Base-by-base conservation (phyloP, 2,888 invertebrate species). In the Standfussiana lucernea region DNA sequence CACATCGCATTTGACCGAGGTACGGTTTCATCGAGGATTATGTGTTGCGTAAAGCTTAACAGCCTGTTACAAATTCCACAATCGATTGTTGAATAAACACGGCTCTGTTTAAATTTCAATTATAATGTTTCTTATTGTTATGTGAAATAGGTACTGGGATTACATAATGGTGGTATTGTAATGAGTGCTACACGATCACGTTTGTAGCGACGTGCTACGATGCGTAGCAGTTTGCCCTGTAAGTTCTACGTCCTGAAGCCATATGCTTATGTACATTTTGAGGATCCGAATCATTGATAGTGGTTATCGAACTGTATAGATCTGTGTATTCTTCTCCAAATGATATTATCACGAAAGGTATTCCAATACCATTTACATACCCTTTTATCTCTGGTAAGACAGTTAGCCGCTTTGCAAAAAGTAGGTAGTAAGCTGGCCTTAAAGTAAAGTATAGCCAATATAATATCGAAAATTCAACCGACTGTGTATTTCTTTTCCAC, bases 1-100 rank as follows among this genome's bases (percentile, higher is more conserved):
- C 90, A 92, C 91, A 92, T 91, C 88, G 90, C 88, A 92, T 93
- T 93, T 91, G 89, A 89, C 82, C 87, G 88, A 88, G 73, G 80
- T 72, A 69, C 68, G 78, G 67, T 81, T 83, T 82, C 72, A 84
- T 18, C 35, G 53, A 65, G 68, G 80, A 86, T 82, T 86, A 74
- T n/a, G 66, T 73, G 64, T 37, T 59, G 67, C 45, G 71, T 32
- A 37, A 80, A 80, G 84, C 66, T 66, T 83, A 86, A 81, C 85
- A 77, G 84, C 72, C 64, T 82, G 82, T 84, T 59, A 77, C 71
- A 78, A 88, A 88, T 81, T 74, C 62, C 47, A 79, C 65, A 73
- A 79, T 77, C 80, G 83, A 88, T 86, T 77, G 74, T 62, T 65
- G 72, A 72, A 75, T 80, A 75, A 75, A 67, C 67, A 67, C 37